These are phyloP conservation scores for Colossoma macropomum DNA, from an alignment of 2,113 vertebrate species.

Conservation along the genomic window DNA sequence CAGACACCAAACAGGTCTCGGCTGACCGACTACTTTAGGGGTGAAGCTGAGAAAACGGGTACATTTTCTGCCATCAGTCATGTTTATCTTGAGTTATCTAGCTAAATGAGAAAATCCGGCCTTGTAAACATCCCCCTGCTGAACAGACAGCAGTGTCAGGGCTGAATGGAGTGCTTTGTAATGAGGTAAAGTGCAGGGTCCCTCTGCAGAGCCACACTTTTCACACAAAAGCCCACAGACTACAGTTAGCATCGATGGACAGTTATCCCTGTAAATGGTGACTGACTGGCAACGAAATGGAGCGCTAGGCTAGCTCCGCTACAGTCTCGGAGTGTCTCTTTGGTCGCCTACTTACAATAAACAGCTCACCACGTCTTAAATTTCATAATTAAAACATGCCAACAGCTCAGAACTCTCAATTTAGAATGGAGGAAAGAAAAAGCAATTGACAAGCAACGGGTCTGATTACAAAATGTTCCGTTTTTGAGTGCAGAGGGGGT, in stretches of 20 bases:
- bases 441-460: not conserved
- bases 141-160: not conserved
- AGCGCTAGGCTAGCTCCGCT: not conserved
- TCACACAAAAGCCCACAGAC: not conserved
- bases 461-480: not conserved
- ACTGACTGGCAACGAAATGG: not conserved
- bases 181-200: conserved; percentile 27
- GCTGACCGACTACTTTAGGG: too few relatives aligned
- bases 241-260: not conserved
- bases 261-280: not conserved
- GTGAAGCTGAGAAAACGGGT: too few relatives aligned
- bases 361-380: not conserved
- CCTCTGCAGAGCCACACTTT: not conserved
- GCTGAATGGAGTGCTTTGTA: not conserved
- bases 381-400: not conserved
- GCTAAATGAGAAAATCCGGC: not conserved
- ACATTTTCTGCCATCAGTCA: too few relatives aligned
- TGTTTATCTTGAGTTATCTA: not conserved
- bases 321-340: conserved; percentile 25
- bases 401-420: not conserved
- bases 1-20: too few relatives aligned
- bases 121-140: not conserved
- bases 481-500: not conserved
- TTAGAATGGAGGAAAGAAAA: not conserved
- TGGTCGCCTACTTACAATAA: conserved; percentile 20